phyloP scores from a whole-genome alignment of 2,888 invertebrate genomes.

The Dinocampus coccinellae region DNA sequence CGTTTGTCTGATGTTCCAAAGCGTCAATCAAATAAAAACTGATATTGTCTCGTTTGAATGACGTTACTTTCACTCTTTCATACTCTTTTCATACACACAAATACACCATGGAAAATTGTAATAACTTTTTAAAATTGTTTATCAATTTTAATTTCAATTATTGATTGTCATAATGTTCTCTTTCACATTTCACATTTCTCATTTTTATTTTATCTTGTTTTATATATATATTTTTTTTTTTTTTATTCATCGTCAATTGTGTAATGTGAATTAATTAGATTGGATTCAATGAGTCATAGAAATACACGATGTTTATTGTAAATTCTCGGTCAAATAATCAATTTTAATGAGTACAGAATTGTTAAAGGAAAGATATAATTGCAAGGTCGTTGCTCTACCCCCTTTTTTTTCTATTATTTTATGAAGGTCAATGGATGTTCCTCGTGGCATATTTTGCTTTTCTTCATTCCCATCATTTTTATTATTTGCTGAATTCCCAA shows the following conservation, averaged over 20 bases:
- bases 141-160: not conserved
- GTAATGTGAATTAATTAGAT: not conserved
- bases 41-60: slow-evolving; percentile 23
- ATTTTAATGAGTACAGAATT: slow-evolving; percentile 29
- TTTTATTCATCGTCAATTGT: not conserved
- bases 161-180: not conserved
- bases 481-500: not conserved
- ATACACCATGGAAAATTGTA: not conserved
- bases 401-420: no score
- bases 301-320: not conserved
- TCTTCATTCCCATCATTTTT: not conserved
- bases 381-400: not conserved
- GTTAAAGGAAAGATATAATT: not conserved
- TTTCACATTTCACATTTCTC: not conserved
- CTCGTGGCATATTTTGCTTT: not conserved
- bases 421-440: not conserved
- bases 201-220: not conserved
- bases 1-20: not conserved
- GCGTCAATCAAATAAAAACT: slow-evolving; percentile 13
- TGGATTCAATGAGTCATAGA: not conserved
- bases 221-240: not conserved
- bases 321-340: slow-evolving; percentile 15
- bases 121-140: not conserved
- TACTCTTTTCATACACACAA: not conserved
- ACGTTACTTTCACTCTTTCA: slow-evolving; percentile 15